A percentile compares a stretch with the other conserved stretches of the same genome.
phyloP scores from a whole-genome alignment of 2,888 invertebrate species.

The Polia nebulosa region DNA sequence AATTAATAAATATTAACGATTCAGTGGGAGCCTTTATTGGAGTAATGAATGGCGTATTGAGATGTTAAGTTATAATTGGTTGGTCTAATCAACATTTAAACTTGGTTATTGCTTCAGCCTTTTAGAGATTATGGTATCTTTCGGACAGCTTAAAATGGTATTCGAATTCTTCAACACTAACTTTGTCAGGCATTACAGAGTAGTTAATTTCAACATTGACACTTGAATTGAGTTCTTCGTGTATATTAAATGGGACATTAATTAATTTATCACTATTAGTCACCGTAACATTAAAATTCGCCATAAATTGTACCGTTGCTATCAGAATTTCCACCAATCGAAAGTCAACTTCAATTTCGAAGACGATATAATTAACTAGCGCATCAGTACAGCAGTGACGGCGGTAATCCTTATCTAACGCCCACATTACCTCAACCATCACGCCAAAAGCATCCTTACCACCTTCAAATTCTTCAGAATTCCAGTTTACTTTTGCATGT shows the following conservation, averaged over 20 bases:
- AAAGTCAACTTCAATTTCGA: slow-evolving; percentile 29
- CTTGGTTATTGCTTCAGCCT: slow-evolving; percentile 43
- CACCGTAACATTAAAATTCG: slow-evolving; percentile 16
- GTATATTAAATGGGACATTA: slow-evolving; percentile 9
- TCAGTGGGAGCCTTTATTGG: slow-evolving; percentile 57
- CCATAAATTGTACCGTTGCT: slow-evolving; percentile 20
- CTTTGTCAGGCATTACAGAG: neutral
- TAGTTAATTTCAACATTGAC: neutral
- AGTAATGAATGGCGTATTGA: slow-evolving; percentile 59
- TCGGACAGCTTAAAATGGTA: slow-evolving; percentile 8
- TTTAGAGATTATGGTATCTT: slow-evolving; percentile 34
- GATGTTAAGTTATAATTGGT: slow-evolving; percentile 59
- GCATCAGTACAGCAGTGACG: slow-evolving; percentile 53
- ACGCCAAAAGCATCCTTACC: slow-evolving; percentile 53
- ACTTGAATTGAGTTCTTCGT: neutral
- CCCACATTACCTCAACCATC: slow-evolving; percentile 73
- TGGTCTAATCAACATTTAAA: slow-evolving; percentile 45
- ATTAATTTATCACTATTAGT: slow-evolving; percentile 8
- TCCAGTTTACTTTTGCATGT: slow-evolving; percentile 70
- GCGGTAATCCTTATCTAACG: slow-evolving; percentile 82
- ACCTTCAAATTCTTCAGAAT: slow-evolving; percentile 58
- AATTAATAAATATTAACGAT: slow-evolving; percentile 64
- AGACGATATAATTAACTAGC: slow-evolving; percentile 54
- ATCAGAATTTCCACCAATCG: slow-evolving; percentile 32
- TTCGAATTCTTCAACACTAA: slow-evolving; percentile 17